Conservation (phyloP, 2,113 vertebrate genomes). For the Drymodes brunneopygia region DNA sequence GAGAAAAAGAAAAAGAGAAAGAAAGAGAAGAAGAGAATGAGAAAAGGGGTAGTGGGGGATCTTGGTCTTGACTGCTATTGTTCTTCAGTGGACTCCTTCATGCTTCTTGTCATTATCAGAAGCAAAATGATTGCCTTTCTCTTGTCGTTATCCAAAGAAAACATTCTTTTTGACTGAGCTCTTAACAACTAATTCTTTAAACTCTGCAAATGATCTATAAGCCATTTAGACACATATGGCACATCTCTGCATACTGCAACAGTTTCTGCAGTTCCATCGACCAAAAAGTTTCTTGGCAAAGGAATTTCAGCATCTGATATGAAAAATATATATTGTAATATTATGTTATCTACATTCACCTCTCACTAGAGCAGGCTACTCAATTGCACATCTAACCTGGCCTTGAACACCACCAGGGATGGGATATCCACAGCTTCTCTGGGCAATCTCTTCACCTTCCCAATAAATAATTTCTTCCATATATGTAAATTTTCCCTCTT, state of each 20-base stretch:
- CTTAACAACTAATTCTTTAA: not conserved
- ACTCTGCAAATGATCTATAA: not conserved
- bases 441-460: not conserved
- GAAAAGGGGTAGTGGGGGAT: accelerated
- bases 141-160: not conserved
- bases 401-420: accelerated
- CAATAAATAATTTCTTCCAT: not conserved
- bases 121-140: not conserved
- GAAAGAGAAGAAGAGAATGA: accelerated
- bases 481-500: not conserved
- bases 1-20: accelerated
- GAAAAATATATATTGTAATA: not conserved
- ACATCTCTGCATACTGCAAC: not conserved
- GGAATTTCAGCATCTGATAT: not conserved
- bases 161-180: not conserved
- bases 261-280: not conserved
- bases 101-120: not conserved
- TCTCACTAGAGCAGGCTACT: not conserved
- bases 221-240: not conserved
- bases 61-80: not conserved
- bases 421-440: not conserved
- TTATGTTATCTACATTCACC: not conserved
- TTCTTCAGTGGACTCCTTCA: not conserved
- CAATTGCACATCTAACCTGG: not conserved
- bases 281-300: not conserved